These are phyloP conservation scores for Tethya wilhelma DNA, from an alignment of 37 sponge, comb jelly and placozoan genomes.

Conservation along the genomic window DNA sequence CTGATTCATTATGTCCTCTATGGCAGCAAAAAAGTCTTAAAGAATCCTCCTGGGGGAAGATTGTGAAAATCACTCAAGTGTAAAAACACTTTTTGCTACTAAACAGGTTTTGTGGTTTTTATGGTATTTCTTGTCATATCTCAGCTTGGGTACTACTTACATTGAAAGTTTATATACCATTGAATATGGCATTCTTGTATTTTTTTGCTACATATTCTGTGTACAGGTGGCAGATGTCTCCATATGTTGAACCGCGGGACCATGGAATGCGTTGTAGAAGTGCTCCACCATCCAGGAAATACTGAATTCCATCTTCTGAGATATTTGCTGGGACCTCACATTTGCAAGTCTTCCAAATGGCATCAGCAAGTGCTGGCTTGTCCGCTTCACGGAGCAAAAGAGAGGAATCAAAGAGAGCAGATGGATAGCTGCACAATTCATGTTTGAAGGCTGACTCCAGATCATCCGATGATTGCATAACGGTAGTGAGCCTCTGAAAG, in stretches of 20 bases:
- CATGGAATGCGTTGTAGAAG: slow-evolving; percentile 45
- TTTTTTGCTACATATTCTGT: slow-evolving; percentile 32
- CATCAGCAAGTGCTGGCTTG: slow-evolving; percentile 30
- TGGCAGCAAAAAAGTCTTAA: slow-evolving; percentile 45
- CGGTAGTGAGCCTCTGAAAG: slow-evolving; percentile 56
- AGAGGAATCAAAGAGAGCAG: slow-evolving; percentile 49
- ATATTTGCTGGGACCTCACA: slow-evolving; percentile 10
- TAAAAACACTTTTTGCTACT: not conserved
- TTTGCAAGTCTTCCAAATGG: slow-evolving; percentile 7
- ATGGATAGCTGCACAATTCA: slow-evolving; percentile 47
- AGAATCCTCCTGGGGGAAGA: slow-evolving; percentile 33
- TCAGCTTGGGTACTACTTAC: slow-evolving; percentile 18
- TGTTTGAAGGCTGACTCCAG: slow-evolving; percentile 22
- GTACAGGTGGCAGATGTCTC: slow-evolving; percentile 37
- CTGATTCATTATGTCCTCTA: slow-evolving; percentile 17
- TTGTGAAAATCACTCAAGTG: slow-evolving; percentile 12
- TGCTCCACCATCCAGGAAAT: slow-evolving; percentile 60
- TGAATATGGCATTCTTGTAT: slow-evolving; percentile 34
- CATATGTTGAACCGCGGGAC: slow-evolving; percentile 15
- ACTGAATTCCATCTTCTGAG: slow-evolving; percentile 11
- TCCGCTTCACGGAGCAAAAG: slow-evolving; percentile 43
- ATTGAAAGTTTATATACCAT: slow-evolving; percentile 18
- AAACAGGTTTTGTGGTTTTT: not conserved
- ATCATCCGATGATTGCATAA: slow-evolving; percentile 33
- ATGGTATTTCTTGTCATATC: slow-evolving; percentile 10